Evolutionary conservation across 2,113 vertebrate genomes (phyloP).

Genomic region (Erpornis zantholeuca): DNA sequence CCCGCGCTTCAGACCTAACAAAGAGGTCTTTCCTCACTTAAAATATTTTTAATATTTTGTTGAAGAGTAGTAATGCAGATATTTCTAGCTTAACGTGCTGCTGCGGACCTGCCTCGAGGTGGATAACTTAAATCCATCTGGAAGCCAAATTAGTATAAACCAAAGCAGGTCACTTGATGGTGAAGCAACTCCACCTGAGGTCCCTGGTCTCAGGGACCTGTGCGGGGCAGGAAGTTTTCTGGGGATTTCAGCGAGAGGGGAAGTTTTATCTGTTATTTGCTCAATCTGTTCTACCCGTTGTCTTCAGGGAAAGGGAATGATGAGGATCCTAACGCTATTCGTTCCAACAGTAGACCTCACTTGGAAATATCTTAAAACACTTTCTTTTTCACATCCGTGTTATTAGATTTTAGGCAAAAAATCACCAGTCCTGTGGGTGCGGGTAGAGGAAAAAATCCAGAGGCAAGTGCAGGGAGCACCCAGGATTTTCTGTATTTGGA

Average conservation of each 20-base stretch:
- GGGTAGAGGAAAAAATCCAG: neutral
- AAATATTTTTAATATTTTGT: neutral
- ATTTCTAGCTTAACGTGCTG: neutral
- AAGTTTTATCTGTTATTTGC: neutral
- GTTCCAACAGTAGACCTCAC: neutral
- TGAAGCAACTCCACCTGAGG: neutral
- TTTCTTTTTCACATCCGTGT: neutral
- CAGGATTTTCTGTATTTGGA: neutral
- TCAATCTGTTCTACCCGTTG: neutral
- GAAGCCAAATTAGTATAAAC: neutral
- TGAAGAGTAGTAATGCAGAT: neutral
- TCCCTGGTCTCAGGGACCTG: rapidly evolving
- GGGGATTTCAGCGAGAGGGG: neutral
- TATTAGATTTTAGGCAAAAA: neutral
- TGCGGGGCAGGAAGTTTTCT: rapidly evolving
- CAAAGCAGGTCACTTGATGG: neutral
- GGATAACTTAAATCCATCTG: neutral
- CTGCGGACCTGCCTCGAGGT: rapidly evolving
- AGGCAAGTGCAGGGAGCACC: neutral
- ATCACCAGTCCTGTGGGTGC: neutral
- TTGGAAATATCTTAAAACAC: neutral
- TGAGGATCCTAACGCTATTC: neutral
- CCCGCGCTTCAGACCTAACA: neutral
- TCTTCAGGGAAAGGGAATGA: neutral
- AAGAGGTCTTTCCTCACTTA: neutral